phyloP scores from a whole-genome alignment of 1,140 invertebrate species.

The Cataglyphis hispanica region DNA sequence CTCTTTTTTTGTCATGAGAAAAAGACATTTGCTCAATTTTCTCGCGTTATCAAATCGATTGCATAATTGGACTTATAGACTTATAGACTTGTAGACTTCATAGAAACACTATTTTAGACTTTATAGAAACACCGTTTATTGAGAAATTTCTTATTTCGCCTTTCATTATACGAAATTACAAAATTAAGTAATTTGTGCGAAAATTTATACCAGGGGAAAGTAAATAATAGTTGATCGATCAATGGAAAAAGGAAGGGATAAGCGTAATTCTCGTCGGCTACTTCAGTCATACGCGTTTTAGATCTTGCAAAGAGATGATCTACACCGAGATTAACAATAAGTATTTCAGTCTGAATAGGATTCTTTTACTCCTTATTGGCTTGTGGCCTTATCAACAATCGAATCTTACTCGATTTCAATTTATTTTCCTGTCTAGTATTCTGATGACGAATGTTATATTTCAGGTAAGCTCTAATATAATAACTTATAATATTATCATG shows the following conservation, averaged over 20 bases:
- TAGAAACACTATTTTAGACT: no score
- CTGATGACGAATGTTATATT: not conserved
- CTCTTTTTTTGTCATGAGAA: no score
- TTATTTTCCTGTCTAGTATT: not conserved
- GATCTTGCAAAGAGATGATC: not conserved
- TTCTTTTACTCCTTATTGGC: not conserved
- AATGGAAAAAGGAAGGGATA: not conserved
- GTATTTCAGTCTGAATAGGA: not conserved
- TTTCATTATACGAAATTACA: no score
- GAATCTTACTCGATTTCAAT: not conserved
- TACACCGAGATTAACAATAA: not conserved
- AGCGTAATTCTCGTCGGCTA: not conserved
- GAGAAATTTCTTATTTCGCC: no score
- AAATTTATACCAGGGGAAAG: no score
- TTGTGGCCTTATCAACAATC: slow-evolving; percentile 30
- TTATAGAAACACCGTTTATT: no score
- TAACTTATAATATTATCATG: not conserved
- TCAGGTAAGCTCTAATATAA: slow-evolving; percentile 2
- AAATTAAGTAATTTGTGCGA: no score
- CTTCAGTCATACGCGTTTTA: not conserved
- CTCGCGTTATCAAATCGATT: not conserved
- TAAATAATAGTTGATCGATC: no score
- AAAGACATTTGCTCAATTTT: no score
- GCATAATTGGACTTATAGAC: no score
- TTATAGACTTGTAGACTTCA: no score